Conservation (phyloP, 2,113 vertebrate species). For the Dipodomys merriami region DNA sequence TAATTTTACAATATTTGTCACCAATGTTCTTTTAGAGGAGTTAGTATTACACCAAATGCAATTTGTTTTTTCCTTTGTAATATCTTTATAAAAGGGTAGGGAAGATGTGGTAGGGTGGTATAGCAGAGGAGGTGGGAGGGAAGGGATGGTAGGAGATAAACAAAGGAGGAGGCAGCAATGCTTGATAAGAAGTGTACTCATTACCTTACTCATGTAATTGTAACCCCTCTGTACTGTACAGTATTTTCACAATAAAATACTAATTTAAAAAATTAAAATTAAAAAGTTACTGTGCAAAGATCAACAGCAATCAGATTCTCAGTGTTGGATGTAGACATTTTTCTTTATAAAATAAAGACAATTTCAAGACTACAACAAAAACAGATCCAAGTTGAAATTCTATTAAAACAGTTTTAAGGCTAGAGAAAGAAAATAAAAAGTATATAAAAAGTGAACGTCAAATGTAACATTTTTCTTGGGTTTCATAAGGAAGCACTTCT, state of each 20-base stretch:
- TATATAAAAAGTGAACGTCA: neutral
- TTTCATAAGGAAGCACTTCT: neutral
- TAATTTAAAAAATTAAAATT: neutral
- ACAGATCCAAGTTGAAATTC: neutral
- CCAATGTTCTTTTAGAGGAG: neutral
- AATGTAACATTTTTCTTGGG: neutral
- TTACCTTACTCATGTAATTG: too few species aligned
- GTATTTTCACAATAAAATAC: too few species aligned
- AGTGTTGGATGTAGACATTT: neutral
- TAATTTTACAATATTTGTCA: constrained; percentile 2
- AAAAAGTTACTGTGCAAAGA: neutral
- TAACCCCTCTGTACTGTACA: too few species aligned
- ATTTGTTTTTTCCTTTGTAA: neutral
- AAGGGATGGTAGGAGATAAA: too few species aligned
- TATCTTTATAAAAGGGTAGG: neutral
- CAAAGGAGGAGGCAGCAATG: too few species aligned
- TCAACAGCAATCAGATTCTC: neutral
- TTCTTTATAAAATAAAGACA: neutral
- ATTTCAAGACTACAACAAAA: neutral
- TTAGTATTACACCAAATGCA: constrained; percentile 5
- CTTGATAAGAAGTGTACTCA: too few species aligned
- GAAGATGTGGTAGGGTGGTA: too few species aligned
- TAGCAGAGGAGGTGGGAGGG: too few species aligned
- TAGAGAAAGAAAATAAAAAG: neutral
- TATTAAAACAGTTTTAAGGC: neutral